Evolutionary conservation across 2,797 vertebrate genomes (phyloP), one percentile per base, ranked within the genome.

Genomic region (Chromis chromis): DNA sequence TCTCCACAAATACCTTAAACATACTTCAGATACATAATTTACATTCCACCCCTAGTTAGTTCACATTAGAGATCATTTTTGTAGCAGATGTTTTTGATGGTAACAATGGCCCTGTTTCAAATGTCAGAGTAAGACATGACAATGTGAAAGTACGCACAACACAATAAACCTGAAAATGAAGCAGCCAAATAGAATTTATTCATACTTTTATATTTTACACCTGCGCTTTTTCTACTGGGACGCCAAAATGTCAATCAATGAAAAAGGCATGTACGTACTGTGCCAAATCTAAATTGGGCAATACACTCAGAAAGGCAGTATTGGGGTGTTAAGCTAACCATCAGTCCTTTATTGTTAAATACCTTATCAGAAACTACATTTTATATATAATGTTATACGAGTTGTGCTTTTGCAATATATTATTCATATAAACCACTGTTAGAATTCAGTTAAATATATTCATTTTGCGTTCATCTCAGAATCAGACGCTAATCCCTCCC

Each of bases 401-500:
- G 25, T 4, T 36, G 6, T 44, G 2, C 4, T 52, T 59, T 42
- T 36, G 4, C 28, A 13, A 19, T 48, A 24, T 4, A 46, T 65
- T 21, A 60, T 9, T n/a, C 12, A 24, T 10, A 40, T 50, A 60
- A 57, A 55, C 6, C 9, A 14, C 25, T 12, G 50, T 16, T 39
- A 50, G 36, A 46, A 3, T 28, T 7, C 5, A 40, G 22, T 21
- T 10, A 24, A n/a, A 64, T 36, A 54, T 14, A 36, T 2, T 8
- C 2, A 21, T 2, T 44, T 25, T 65, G 44, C 46, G 50, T 70
- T 69, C 16, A 24, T 46, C 40, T 70, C 22, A 44, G 11, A 36
- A n/a, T 61, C 36, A 48, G 22, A 44, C 40, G 16, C 7, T 66
- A 33, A 61, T 49, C 72, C n/a, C 57, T 70, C 70, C 68, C 40